Percentiles rank a stretch among this genome's conserved stretches.
Evolutionary conservation across 1,140 invertebrate genomes (phyloP).

Genomic region (Marisa cornuarietis): DNA sequence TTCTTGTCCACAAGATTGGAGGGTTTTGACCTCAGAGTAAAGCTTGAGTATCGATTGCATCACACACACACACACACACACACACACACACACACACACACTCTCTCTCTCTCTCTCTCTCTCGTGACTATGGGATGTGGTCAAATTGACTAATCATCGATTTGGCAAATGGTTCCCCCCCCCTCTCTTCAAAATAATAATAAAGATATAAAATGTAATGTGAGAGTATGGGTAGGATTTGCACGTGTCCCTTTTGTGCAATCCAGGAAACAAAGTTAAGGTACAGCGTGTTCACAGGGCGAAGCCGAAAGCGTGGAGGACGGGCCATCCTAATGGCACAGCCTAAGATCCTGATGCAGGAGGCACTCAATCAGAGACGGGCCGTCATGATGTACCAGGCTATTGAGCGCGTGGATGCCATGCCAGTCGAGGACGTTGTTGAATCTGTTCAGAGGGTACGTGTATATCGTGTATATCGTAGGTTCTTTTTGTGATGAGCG

Average conservation of each 20-base stretch:
- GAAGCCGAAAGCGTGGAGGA: constrained; percentile 31
- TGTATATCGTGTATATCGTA: no score
- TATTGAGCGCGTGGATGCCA: constrained; percentile 15
- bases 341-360: constrained; percentile 24
- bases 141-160: not conserved
- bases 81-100: constrained; percentile 6
- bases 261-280: not conserved
- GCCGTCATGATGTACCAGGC: constrained; percentile 28
- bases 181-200: no score
- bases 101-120: no score
- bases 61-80: constrained; percentile 11
- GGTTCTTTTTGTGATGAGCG: no score
- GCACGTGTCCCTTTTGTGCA: no score
- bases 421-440: not conserved
- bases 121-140: no score
- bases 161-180: no score
- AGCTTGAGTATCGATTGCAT: not conserved
- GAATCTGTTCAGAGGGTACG: no score
- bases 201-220: no score
- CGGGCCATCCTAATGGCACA: constrained; percentile 25
- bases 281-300: constrained; percentile 14
- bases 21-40: not conserved
- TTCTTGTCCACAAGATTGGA: no score
- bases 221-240: no score
- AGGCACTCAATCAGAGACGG: constrained; percentile 19